Percentiles rank a stretch among this genome's conserved stretches.
Conservation (phyloP, 2,797 vertebrate species). For the Carcharodon carcharias region DNA sequence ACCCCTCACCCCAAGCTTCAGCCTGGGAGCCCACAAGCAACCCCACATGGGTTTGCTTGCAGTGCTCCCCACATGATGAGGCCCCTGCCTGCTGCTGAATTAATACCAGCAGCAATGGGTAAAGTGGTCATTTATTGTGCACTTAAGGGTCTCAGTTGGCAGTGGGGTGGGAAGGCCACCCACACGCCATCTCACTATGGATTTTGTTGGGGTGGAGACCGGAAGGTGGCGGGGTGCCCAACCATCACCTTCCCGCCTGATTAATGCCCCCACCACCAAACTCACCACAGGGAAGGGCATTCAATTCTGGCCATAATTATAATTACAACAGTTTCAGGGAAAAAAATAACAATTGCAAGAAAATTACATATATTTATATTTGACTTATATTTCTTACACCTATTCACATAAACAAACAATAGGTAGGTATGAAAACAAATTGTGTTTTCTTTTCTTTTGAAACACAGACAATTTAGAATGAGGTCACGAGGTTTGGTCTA, state of each 20-base stretch:
- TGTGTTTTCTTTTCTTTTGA: slow-evolving; percentile 14
- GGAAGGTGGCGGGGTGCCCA: background rate
- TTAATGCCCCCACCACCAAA: background rate
- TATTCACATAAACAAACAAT: background rate
- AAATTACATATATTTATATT: background rate
- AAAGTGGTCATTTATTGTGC: background rate
- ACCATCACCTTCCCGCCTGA: too few species aligned
- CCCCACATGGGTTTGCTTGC: background rate
- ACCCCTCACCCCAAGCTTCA: too few species aligned
- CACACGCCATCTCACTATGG: background rate
- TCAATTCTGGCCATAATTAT: background rate
- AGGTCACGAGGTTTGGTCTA: slow-evolving; percentile 29
- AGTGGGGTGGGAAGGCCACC: too few species aligned
- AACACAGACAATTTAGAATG: slow-evolving; percentile 21
- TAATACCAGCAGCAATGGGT: background rate
- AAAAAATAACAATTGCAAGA: background rate
- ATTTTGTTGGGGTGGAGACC: background rate
- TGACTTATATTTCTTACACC: background rate
- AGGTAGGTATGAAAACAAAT: background rate
- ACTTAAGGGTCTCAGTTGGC: too few species aligned
- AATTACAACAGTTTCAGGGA: background rate
- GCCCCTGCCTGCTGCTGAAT: background rate
- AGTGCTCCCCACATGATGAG: background rate
- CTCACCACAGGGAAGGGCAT: background rate
- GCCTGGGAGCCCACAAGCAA: too few species aligned